Conservation (phyloP, 2,113 vertebrate genomes). For the Pteropus alecto region DNA sequence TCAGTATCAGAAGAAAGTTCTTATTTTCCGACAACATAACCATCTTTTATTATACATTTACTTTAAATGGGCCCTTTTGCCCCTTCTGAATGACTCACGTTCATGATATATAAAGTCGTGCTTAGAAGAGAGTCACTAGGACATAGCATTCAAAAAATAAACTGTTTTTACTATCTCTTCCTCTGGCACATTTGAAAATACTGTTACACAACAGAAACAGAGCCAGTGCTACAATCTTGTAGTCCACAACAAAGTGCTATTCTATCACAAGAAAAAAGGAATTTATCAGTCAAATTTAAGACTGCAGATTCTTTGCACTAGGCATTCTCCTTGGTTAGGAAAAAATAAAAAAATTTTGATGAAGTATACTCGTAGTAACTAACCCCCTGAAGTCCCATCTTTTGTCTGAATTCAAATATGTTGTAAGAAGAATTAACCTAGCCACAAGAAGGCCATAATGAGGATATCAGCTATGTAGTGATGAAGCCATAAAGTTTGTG, state of each 20-base stretch:
- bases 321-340: background rate
- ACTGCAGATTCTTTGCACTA: background rate
- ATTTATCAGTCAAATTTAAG: background rate
- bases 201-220: background rate
- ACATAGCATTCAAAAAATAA: background rate
- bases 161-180: background rate
- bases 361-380: background rate
- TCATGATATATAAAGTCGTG: background rate
- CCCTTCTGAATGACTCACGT: background rate
- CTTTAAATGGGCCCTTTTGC: background rate
- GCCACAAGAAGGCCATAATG: background rate
- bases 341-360: background rate
- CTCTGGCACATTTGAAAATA: background rate
- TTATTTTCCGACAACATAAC: background rate
- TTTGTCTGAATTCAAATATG: background rate
- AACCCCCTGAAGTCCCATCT: background rate
- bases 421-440: background rate
- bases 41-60: background rate
- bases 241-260: background rate
- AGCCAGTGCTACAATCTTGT: background rate
- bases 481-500: slow-evolving; percentile 38
- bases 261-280: background rate
- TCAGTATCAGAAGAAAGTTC: background rate
- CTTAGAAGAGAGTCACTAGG: background rate
- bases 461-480: slow-evolving; percentile 24